These are phyloP conservation scores for Trematocara marginatum DNA, from an alignment of 2,113 vertebrate genomes.

Conservation along the genomic window DNA sequence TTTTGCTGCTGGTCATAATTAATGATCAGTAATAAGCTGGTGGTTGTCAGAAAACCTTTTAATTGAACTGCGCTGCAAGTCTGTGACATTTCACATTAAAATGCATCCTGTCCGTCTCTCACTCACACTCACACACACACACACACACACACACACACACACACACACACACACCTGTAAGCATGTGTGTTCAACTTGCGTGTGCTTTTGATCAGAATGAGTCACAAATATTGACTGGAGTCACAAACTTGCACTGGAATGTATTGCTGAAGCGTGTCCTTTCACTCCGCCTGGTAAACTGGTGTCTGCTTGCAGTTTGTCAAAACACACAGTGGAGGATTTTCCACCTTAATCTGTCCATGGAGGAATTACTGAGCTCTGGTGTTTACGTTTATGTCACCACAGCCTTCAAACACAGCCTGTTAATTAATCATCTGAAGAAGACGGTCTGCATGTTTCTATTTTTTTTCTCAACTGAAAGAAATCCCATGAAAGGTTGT, in stretches of 20 bases:
- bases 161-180: background rate
- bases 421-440: background rate
- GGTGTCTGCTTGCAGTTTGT: background rate
- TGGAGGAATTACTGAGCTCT: background rate
- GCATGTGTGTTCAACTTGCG: background rate
- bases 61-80: background rate
- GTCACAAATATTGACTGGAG: background rate
- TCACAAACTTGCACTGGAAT: background rate
- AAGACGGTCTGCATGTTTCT: fast-evolving
- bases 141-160: background rate
- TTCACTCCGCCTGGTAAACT: background rate
- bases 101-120: background rate
- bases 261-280: background rate
- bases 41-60: background rate
- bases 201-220: background rate
- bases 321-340: background rate
- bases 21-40: background rate
- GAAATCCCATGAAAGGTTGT: background rate
- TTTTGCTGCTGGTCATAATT: background rate
- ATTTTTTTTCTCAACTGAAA: background rate
- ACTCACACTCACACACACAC: background rate
- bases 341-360: background rate
- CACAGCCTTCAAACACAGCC: background rate
- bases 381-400: background rate
- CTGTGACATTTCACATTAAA: slow-evolving; percentile 19